Conservation (phyloP, 1,140 invertebrate species). For the Macrosteles quadrilineatus region DNA sequence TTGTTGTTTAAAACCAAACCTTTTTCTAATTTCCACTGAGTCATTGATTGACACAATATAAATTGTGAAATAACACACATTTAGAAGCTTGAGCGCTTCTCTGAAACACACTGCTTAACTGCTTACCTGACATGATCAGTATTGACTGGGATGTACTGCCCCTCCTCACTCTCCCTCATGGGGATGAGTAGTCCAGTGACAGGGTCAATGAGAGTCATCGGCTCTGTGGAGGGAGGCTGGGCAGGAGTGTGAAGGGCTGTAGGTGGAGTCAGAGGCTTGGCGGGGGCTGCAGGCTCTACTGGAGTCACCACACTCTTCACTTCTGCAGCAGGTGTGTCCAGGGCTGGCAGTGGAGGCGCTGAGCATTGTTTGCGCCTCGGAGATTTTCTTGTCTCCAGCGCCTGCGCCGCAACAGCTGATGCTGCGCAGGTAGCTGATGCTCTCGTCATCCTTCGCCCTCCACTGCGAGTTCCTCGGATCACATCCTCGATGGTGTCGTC, state of each 20-base stretch:
- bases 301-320: slow-evolving; percentile 36
- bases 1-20: no score
- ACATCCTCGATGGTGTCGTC: slow-evolving; percentile 88
- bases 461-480: slow-evolving; percentile 37
- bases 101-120: no score
- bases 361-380: slow-evolving; percentile 41
- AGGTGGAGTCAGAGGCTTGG: slow-evolving; percentile 27
- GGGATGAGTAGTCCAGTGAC: slow-evolving; percentile 73
- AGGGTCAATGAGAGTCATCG: slow-evolving; percentile 69
- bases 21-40: no score
- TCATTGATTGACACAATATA: no score
- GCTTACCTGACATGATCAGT: slow-evolving; percentile 40
- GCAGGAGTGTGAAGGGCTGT: slow-evolving; percentile 35
- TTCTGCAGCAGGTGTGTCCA: slow-evolving; percentile 16
- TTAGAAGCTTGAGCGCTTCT: no score
- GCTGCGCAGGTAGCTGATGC: slow-evolving; percentile 37
- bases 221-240: slow-evolving; percentile 49
- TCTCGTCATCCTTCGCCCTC: slow-evolving; percentile 45
- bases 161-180: slow-evolving; percentile 71
- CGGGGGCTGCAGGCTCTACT: slow-evolving; percentile 37
- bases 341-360: slow-evolving; percentile 43
- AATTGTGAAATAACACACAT: no score
- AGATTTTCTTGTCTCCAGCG: slow-evolving; percentile 37
- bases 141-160: slow-evolving; percentile 65
- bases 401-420: slow-evolving; percentile 18